These are phyloP conservation scores for Belonocnema kinseyi DNA, from an alignment of 1,140 invertebrate species.

Conservation along the genomic window DNA sequence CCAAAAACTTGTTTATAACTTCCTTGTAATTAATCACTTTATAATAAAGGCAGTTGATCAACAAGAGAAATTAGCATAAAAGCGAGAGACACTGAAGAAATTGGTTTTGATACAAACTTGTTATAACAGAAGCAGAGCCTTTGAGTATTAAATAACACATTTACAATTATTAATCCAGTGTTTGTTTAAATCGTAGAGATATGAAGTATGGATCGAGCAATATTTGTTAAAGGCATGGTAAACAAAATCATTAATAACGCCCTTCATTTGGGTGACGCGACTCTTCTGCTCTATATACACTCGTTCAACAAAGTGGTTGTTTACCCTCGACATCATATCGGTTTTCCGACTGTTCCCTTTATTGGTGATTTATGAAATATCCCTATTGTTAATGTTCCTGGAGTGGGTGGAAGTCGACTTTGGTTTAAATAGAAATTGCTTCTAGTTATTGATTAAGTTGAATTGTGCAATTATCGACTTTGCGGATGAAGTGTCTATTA, in stretches of 20 bases:
- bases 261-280: constrained; percentile 17
- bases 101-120: neutral
- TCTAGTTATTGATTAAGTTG: constrained; percentile 2
- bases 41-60: too few relatives aligned
- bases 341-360: constrained; percentile 25
- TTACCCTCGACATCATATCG: constrained; percentile 20
- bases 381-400: constrained; percentile 14
- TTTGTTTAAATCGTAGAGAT: constrained; percentile 1
- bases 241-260: constrained; percentile 30
- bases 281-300: neutral
- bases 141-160: constrained; percentile 7
- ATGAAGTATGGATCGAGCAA: constrained; percentile 3
- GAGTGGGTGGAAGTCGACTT: neutral
- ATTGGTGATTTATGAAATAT: constrained; percentile 29
- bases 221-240: neutral
- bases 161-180: neutral
- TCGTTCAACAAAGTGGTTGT: constrained; percentile 26
- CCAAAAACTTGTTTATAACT: too few relatives aligned
- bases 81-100: neutral
- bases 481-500: constrained; percentile 5
- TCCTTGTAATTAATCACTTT: too few relatives aligned
- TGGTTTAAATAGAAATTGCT: constrained; percentile 13
- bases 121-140: neutral
- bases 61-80: neutral
- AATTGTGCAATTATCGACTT: constrained; percentile 1